phyloP scores from a whole-genome alignment of 2,888 invertebrate genomes.

The Pseudeuparius sepicola region DNA sequence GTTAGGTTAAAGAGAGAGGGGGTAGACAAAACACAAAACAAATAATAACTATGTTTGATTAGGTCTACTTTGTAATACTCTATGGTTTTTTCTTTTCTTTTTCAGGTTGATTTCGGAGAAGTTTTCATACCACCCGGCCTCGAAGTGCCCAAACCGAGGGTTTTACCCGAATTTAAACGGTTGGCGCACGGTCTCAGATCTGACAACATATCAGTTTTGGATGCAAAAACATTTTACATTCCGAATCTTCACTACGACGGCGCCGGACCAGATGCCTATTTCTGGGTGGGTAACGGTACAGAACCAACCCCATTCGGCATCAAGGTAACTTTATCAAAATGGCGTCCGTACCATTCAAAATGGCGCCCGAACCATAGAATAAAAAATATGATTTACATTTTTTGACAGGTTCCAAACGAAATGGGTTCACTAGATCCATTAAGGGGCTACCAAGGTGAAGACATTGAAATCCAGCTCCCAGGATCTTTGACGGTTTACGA shows the following conservation, averaged over 20 bases:
- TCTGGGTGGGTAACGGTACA: slow-evolving; percentile 86
- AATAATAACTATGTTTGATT: too few species aligned
- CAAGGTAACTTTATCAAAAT: too few species aligned
- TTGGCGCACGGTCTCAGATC: slow-evolving; percentile 82
- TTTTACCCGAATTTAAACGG: slow-evolving; percentile 77
- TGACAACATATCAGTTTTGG: slow-evolving; percentile 82
- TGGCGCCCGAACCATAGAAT: too few species aligned
- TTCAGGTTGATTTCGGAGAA: slow-evolving; percentile 83
- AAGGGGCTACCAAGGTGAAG: slow-evolving; percentile 80
- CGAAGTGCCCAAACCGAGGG: slow-evolving; percentile 69
- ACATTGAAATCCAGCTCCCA: slow-evolving; percentile 83
- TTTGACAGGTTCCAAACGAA: slow-evolving; percentile 65
- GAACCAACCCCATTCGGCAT: slow-evolving; percentile 73
- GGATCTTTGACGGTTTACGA: slow-evolving; percentile 78
- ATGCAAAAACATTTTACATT: slow-evolving; percentile 85
- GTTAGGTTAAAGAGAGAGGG: too few species aligned
- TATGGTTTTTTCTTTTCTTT: too few species aligned
- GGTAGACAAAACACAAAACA: too few species aligned
- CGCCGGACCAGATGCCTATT: slow-evolving; percentile 84
- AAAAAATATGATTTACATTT: neutral
- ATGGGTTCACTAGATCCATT: slow-evolving; percentile 72
- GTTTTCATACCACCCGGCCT: slow-evolving; percentile 68
- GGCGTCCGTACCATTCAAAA: too few species aligned
- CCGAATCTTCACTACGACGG: slow-evolving; percentile 90
- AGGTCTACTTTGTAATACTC: too few species aligned